phyloP scores from a whole-genome alignment of 2,113 vertebrate genomes.

The Galemys pyrenaicus region DNA sequence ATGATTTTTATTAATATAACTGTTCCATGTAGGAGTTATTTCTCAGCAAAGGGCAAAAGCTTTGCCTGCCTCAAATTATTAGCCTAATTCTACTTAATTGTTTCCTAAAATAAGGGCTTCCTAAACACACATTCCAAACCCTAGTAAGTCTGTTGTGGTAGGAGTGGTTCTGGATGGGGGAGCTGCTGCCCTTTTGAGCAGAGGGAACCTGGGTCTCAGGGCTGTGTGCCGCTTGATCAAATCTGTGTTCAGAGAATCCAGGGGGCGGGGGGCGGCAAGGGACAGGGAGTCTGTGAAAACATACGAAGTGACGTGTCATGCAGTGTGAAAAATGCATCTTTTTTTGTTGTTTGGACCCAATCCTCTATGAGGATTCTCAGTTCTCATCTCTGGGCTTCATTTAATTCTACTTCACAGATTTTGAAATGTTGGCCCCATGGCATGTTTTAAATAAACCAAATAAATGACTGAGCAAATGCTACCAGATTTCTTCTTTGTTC shows the following conservation, averaged over 20 bases:
- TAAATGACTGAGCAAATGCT: constrained; percentile 70
- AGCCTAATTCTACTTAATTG: constrained; percentile 80
- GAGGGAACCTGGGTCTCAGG: not conserved
- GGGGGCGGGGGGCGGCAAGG: not conserved
- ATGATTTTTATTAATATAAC: constrained; percentile 77
- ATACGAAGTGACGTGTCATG: not conserved
- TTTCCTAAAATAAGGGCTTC: constrained; percentile 78
- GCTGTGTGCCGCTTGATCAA: not conserved
- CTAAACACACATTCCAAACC: constrained; percentile 68
- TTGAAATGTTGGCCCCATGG: constrained; percentile 64
- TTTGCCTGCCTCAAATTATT: constrained; percentile 72
- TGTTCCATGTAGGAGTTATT: constrained; percentile 76
- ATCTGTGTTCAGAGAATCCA: not conserved
- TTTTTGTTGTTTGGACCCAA: constrained; percentile 33
- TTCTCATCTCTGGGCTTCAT: constrained; percentile 42
- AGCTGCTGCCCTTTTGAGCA: constrained; percentile 60
- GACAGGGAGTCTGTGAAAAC: not conserved
- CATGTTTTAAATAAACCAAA: constrained; percentile 72
- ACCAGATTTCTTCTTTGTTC: constrained; percentile 71
- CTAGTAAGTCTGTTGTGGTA: constrained; percentile 48
- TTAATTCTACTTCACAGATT: constrained; percentile 70
- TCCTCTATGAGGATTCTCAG: constrained; percentile 46
- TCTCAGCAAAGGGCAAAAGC: constrained; percentile 81
- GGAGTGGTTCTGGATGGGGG: constrained; percentile 5
- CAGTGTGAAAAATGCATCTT: not conserved